Base-by-base conservation (phyloP, 2,113 vertebrate species). In the Junco hyemalis region DNA sequence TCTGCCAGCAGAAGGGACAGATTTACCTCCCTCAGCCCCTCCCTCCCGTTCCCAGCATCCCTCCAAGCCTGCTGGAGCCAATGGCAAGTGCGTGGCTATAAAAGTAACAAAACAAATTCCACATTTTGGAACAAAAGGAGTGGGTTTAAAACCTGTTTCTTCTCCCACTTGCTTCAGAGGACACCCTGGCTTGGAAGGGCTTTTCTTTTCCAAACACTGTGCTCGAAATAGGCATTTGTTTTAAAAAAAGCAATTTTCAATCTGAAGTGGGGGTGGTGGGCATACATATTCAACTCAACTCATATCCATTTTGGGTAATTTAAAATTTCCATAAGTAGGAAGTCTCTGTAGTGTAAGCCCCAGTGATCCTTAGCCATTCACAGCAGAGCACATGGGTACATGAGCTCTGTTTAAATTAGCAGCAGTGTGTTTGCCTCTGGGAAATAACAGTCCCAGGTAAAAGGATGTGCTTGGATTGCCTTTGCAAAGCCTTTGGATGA, bases 401-500 rank as follows among this genome's bases (percentile, higher is more conserved):
- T n/a, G 38, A 79, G 45, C 92, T 88, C 70, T 70, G 88, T 84
- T 95, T 65, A 74, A 90, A 88, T 56, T 22, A 71, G 51, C 76
- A 80, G 81, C 57, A 26, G 68, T 18, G 29, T 66, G 76, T 86
- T 95, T 93, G 83, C 66, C 91, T 93, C 92, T 70, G 81, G 84
- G 81, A 95, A 96, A 86, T 72, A 82, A 81, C 21, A 92, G 60
- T 13, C 82, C 82, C 87, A 94, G 77, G 73, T 82, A 50, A 64
- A 92, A 74, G 40, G 64, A 71, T 92, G 86, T 54, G 76, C 64
- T 64, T 11, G 82, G 44, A 70, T 33, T 95, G 81, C 85, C 71
- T 88, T 73, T 80, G 74, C 70, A 83, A 59, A 97, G 79, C 91
- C 84, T 91, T 63, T 33, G 78, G 92, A 87, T 96, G 93, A 96